Evolutionary conservation across 2,888 invertebrate genomes (phyloP), one percentile per base, ranked within the genome.

Genomic region (Andrena fulva): DNA sequence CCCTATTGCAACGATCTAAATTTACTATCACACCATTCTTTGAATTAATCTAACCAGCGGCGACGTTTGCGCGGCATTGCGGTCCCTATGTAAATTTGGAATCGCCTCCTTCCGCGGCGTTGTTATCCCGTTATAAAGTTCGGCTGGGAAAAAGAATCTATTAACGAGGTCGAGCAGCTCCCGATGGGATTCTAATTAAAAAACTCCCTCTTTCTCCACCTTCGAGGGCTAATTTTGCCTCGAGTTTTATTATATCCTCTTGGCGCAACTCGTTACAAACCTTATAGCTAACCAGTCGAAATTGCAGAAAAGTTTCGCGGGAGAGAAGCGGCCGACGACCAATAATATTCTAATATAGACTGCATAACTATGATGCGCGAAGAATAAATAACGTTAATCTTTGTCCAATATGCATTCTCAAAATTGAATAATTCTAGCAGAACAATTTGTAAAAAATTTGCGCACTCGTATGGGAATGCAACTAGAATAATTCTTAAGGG

Each of bases 141-240:
- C 62, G 54, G 48, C 7, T 29, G 10, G n/a, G 56, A 79, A 82
- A 67, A 73, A 64, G 74, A 85, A 86, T 84, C 84, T 86, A 86
- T 85, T 85, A 85, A 86, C 86, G 84, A 86, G 86, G 86, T 84
- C 80, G 85, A 86, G 85, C 56, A 67, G 75, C 68, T 75, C 82
- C 86, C 82, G 77, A 78, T 81, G 87, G 83, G 85, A 87, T 87
- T 77, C 87, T 81, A 87, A 87, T 87, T 87, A 87, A 87, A 87
- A 87, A 87, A 81, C 85, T 81, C 77, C 80, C 79, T 67, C 54
- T 60, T 31, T 71, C 75, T 27, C 67, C 67, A 35, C 83, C 71
- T 81, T 86, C 79, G 77, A 83, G 81, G 83, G 77, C 79, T 87
- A 87, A 87, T 87, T 87, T 81, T 73, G 72, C 83, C 75, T 31